Evolutionary conservation across 2,888 invertebrate genomes (phyloP).

Genomic region (Ryuthela nishihirai): DNA sequence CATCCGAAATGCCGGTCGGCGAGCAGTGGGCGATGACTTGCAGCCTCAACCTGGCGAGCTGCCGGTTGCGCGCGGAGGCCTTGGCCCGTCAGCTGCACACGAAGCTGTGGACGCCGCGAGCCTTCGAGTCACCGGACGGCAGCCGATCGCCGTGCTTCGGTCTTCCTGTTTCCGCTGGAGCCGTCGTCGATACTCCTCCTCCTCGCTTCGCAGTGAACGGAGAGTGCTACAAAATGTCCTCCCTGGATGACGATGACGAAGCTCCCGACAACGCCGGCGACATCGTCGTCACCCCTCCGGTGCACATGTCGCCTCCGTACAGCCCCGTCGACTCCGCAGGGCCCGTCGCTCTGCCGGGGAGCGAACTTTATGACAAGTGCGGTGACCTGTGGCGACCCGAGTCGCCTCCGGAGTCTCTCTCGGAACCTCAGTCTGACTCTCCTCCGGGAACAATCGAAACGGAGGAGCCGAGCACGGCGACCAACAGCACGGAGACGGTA

Average conservation of each 20-base stretch:
- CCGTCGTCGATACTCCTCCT: conserved; percentile 17
- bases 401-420: conserved; percentile 29
- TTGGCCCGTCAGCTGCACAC: conserved; percentile 74
- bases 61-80: conserved; percentile 73
- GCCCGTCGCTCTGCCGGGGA: conserved; percentile 1
- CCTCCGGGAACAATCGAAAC: conserved; percentile 30
- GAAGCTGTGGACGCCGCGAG: conserved; percentile 66
- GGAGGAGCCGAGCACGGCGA: conserved; percentile 18
- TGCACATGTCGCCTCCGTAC: conserved; percentile 20
- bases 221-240: conserved; percentile 18
- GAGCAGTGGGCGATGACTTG: conserved; percentile 28
- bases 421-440: conserved; percentile 22
- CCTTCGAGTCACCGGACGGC: conserved; percentile 19
- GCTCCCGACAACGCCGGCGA: not conserved
- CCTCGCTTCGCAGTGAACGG: not conserved
- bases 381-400: conserved; percentile 27
- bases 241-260: conserved; percentile 25
- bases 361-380: conserved; percentile 15
- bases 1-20: conserved; percentile 15
- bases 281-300: not conserved
- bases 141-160: conserved; percentile 32
- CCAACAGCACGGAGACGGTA: conserved; percentile 25
- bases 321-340: conserved; percentile 17
- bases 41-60: conserved; percentile 56
- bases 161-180: conserved; percentile 1